phyloP scores from a whole-genome alignment of 2,888 invertebrate species.

The Tachina fera region DNA sequence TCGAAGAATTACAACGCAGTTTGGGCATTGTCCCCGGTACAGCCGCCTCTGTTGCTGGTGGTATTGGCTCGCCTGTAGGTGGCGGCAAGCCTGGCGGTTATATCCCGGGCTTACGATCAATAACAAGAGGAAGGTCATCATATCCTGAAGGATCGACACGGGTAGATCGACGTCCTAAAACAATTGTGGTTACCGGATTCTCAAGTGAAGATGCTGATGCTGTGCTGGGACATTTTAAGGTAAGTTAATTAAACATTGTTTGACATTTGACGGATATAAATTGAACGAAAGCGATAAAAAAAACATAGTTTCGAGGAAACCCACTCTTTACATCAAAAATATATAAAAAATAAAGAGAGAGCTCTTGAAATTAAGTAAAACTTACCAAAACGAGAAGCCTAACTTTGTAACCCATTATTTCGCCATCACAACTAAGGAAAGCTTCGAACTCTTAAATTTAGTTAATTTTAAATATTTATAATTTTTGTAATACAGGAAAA shows the following conservation, averaged over 20 bases:
- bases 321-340: too few species aligned
- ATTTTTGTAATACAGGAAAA: too few species aligned
- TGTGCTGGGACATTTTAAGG: conserved; percentile 92
- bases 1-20: conserved; percentile 87
- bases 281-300: too few species aligned
- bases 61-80: conserved; percentile 60
- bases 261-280: too few species aligned
- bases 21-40: conserved; percentile 76
- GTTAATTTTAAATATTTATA: too few species aligned
- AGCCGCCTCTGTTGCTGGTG: conserved; percentile 55
- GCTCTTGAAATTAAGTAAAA: too few species aligned
- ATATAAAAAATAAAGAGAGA: too few species aligned
- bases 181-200: conserved; percentile 94
- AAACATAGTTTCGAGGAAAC: too few species aligned
- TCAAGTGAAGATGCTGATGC: conserved; percentile 91
- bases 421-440: too few species aligned
- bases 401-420: too few species aligned
- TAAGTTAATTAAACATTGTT: conserved; percentile 82
- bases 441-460: too few species aligned
- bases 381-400: too few species aligned
- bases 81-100: conserved; percentile 72
- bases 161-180: conserved; percentile 93
- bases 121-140: conserved; percentile 78
- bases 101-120: conserved; percentile 70
- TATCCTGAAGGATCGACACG: conserved; percentile 83